Evolutionary conservation across 1,140 invertebrate genomes (phyloP).

Genomic region (Phenacoccus solenopsis): DNA sequence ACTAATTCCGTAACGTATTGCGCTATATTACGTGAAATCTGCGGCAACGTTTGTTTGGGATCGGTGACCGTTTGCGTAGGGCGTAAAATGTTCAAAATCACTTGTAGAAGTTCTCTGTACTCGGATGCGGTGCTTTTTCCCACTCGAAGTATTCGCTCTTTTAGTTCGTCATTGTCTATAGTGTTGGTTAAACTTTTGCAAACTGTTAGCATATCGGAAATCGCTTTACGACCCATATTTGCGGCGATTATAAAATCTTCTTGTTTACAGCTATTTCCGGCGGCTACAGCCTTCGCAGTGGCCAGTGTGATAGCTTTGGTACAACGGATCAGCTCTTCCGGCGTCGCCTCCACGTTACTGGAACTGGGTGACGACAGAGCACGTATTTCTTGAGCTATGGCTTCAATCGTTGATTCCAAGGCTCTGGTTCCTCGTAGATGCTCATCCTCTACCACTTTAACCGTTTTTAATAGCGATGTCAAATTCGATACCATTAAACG

Average conservation of each 20-base stretch:
- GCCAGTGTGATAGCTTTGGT: conserved; percentile 89
- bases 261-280: conserved; percentile 85
- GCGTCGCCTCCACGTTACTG: conserved; percentile 52
- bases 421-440: conserved; percentile 92
- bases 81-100: conserved; percentile 59
- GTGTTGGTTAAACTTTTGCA: conserved; percentile 72
- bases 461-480: conserved; percentile 93
- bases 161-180: conserved; percentile 67
- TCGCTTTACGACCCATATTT: conserved; percentile 88
- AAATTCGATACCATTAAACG: conserved; percentile 99
- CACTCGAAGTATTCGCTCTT: conserved; percentile 61
- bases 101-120: conserved; percentile 73
- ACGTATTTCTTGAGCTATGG: conserved; percentile 91
- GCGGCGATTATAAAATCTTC: conserved; percentile 93
- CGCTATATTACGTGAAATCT: conserved; percentile 72
- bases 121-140: conserved; percentile 73
- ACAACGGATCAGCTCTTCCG: conserved; percentile 84
- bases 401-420: conserved; percentile 93
- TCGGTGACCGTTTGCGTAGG: conserved; percentile 30
- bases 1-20: conserved; percentile 83
- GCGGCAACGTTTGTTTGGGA: conserved; percentile 48
- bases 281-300: conserved; percentile 87
- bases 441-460: conserved; percentile 98
- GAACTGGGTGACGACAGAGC: conserved; percentile 60
- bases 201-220: conserved; percentile 81